Evolutionary conservation across 2,113 vertebrate species (phyloP), one percentile per base, ranked within the genome.

Genomic region (Gila orcuttii): DNA sequence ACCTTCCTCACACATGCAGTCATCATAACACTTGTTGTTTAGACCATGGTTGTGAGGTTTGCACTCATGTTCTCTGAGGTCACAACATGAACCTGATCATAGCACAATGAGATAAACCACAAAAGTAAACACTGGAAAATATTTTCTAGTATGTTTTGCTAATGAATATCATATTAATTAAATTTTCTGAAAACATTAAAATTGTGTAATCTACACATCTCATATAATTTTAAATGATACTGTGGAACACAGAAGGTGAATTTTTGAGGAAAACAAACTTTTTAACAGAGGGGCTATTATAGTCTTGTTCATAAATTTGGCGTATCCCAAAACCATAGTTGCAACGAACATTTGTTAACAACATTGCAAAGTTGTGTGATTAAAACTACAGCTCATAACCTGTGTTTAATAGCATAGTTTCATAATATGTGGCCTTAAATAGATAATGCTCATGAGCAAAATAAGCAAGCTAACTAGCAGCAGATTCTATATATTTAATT

Each of bases 1-100:
- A 99, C 98, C 98, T 93, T 99, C 98, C 74, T 95, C 92, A 71
- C 98, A 99, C 98, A 99, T 99, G 90, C 98, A 99, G 94, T 99
- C 96, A 1, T 99, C 97, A 0, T 97, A 99, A 88, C 98, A 99
- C 84, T 99, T 99, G 94, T 99, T 99, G 94, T 99, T 99, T 71
- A 99, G 96, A 85, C 98, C 98, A 10, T 97, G 95, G 87, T 99
- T 99, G 94, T 99, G 97, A 33, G 94, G 93, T 82, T 94, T 95
- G 89, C 98, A 99, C 91, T 97, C 93, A 15, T 97, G 97, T 36
- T 96, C 96, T 60, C 98, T 94, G 89, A 98, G 90, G 91, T 99
- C 98, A 31, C 98, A 99, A 90, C 98, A 99, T 10, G 95, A 97
- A 60, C 98, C 98, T 99, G 91, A 92, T 52, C 6, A 2, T 28